Evolutionary conservation across 2,797 vertebrate genomes (phyloP).

Genomic region (Sebastolobus alascanus): DNA sequence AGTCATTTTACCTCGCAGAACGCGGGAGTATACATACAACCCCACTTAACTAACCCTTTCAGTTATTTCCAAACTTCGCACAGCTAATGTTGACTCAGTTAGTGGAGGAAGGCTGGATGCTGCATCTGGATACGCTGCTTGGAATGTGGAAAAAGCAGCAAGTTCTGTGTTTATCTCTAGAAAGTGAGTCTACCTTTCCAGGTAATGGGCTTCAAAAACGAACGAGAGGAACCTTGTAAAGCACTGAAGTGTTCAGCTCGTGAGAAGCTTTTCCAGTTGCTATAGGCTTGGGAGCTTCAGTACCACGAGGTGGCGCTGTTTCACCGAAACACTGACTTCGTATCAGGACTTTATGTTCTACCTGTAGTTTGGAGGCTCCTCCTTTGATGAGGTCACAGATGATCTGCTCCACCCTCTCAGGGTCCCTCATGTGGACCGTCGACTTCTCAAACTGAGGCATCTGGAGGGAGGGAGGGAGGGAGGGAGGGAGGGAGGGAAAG

Average conservation of each 20-base stretch:
- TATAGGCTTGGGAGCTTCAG: rapidly evolving
- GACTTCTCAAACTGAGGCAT: constrained; percentile 98
- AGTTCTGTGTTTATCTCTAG: neutral
- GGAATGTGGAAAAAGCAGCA: neutral
- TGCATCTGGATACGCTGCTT: neutral
- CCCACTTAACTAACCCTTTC: too few relatives aligned
- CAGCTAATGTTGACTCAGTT: too few relatives aligned
- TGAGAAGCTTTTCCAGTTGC: neutral
- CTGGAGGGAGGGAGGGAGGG: constrained; percentile 74
- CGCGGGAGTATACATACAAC: too few relatives aligned
- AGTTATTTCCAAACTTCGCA: too few relatives aligned
- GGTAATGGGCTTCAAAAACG: neutral
- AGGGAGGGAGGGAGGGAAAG: constrained; percentile 27
- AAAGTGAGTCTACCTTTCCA: neutral
- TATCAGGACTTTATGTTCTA: constrained; percentile 41
- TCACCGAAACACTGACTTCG: neutral
- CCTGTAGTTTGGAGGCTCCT: constrained; percentile 96
- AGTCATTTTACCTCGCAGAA: too few relatives aligned
- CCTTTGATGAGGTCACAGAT: constrained; percentile 97
- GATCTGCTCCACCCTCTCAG: constrained; percentile 94
- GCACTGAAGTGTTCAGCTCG: neutral
- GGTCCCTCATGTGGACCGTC: constrained; percentile 95
- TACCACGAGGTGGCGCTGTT: constrained; percentile 9
- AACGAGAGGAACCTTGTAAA: neutral
- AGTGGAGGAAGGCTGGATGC: too few relatives aligned